Evolutionary conservation across 2,888 invertebrate genomes (phyloP).

Genomic region (Geophilus truncorum): DNA sequence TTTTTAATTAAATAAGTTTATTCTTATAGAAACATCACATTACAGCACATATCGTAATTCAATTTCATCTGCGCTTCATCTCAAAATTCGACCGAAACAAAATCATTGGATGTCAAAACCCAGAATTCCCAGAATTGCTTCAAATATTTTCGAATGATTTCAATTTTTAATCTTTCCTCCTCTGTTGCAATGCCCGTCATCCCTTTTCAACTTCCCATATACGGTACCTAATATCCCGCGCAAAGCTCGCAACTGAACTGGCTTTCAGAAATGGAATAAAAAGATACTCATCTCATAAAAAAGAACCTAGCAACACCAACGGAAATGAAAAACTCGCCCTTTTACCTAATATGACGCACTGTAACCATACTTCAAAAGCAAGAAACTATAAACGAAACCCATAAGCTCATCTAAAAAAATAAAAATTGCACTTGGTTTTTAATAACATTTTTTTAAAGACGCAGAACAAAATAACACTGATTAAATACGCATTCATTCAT

Average conservation of each 20-base stretch:
- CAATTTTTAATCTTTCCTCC: neutral
- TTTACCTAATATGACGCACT: neutral
- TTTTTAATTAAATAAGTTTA: too few species aligned
- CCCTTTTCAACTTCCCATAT: neutral
- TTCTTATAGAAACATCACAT: too few species aligned
- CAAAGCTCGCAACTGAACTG: neutral
- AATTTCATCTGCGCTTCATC: too few species aligned
- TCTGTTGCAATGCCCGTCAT: neutral
- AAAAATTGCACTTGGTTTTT: too few species aligned
- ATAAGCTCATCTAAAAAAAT: neutral
- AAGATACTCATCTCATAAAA: constrained; percentile 25
- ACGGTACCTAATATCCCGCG: neutral
- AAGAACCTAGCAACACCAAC: constrained; percentile 18
- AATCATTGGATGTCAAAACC: too few species aligned
- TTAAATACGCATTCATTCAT: too few species aligned
- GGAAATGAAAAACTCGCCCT: constrained; percentile 15
- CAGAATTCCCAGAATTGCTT: too few species aligned
- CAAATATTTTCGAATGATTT: too few species aligned
- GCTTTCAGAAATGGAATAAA: constrained; percentile 15
- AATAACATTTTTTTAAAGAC: too few species aligned
- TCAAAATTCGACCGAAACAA: too few species aligned
- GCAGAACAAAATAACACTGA: too few species aligned
- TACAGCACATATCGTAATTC: too few species aligned
- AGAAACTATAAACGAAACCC: neutral
- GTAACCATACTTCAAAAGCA: neutral